Base-by-base conservation (phyloP, 2,888 invertebrate genomes). In the Glaucopsyche alexis region DNA sequence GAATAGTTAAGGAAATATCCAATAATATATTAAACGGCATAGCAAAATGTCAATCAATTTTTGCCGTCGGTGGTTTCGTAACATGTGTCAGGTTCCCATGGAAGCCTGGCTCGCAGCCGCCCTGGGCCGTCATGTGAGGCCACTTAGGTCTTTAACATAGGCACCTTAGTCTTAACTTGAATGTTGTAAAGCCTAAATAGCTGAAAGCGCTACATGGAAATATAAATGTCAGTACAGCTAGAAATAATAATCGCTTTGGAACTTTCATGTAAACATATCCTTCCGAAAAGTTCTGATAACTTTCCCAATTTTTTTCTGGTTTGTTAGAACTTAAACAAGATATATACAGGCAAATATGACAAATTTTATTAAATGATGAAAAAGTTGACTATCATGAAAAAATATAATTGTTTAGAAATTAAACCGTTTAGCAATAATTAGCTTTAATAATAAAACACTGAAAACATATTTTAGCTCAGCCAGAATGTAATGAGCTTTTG, bases 141-240 rank as follows among this genome's bases (percentile, higher is more conserved):
- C 92, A 91, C 91, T 93, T 93, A 93, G 87, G 88, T 89, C 88
- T 90, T 92, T 91, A 92, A 89, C 90, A 86, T 88, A 79, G 86
- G 85, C 87, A 88, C 84, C 85, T 29, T 86, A 90, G 86, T 83
- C 86, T 91, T 90, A 90, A 87, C 90, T 91, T 85, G 88, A 90
- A 90, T 89, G 84, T 89, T 89, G 90, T 90, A 91, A 91, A 91
- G 89, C 90, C 87, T 87, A 90, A 90, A 91, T 89, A 86, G 87
- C 88, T 89, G 87, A 67, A 19, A 67, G 16, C 45, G n/a, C 16
- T 67, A 67, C 16, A 19, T 88, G 88, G 87, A 90, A 91, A 90
- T 90, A 87, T 90, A 89, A 89, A 89, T 88, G 60, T 13, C 55
- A 11, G 19, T 29, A 29, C 4, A 29, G 29, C 29, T 29, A 29